Evolutionary conservation across 1,140 invertebrate genomes (phyloP).

Genomic region (Forficula auricularia): DNA sequence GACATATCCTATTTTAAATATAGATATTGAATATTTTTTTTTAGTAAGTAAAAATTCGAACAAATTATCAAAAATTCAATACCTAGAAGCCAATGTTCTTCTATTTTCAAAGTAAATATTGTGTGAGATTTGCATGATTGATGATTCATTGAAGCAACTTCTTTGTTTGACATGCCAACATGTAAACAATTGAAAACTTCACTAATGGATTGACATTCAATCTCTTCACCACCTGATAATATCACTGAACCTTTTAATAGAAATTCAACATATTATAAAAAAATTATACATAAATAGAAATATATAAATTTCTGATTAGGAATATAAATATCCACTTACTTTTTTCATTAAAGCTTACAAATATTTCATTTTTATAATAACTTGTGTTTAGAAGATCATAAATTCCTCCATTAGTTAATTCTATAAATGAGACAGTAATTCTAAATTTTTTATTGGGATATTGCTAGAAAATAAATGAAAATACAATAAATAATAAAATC

Average conservation of each 20-base stretch:
- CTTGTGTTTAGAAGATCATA: slow-evolving; percentile 3
- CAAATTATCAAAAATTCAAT: too few species aligned
- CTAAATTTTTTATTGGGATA: slow-evolving; percentile 35
- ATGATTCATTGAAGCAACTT: slow-evolving; percentile 14
- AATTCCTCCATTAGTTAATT: background rate
- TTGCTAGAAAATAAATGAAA: background rate
- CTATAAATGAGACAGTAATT: slow-evolving; percentile 34
- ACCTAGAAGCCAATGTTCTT: slow-evolving; percentile 39
- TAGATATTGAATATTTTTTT: too few species aligned
- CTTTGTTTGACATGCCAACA: slow-evolving; percentile 24
- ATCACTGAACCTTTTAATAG: slow-evolving; percentile 1
- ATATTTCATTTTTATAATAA: slow-evolving; percentile 1
- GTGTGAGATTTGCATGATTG: slow-evolving; percentile 26
- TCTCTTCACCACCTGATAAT: slow-evolving; percentile 14
- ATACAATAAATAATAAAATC: background rate
- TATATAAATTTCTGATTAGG: too few species aligned
- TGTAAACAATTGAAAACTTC: slow-evolving; percentile 25
- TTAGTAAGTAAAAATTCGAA: too few species aligned
- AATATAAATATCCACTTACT: too few species aligned
- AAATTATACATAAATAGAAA: too few species aligned
- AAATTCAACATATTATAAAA: too few species aligned
- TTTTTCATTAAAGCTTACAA: background rate
- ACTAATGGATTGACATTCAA: slow-evolving; percentile 22
- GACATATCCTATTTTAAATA: too few species aligned
- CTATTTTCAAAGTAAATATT: slow-evolving; percentile 45